Evolutionary conservation across 2,888 invertebrate genomes (phyloP).

Genomic region (Ptychoptera albimana): DNA sequence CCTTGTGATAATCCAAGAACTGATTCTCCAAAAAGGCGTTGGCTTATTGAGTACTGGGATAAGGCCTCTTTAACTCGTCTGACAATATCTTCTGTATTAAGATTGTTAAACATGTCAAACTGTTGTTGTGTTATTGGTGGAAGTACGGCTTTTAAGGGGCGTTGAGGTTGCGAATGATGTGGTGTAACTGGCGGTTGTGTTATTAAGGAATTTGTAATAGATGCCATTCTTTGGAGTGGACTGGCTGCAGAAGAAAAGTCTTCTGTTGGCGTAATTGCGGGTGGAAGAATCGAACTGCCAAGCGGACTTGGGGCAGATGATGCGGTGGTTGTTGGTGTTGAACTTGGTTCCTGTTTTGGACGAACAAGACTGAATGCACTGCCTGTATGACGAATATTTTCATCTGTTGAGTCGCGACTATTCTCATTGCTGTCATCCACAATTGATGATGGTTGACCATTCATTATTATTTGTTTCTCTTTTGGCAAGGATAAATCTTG

Average conservation of each 20-base stretch:
- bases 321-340: slow-evolving; percentile 41
- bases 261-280: slow-evolving; percentile 64
- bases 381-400: slow-evolving; percentile 21
- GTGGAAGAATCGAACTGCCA: slow-evolving; percentile 72
- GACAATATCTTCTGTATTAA: slow-evolving; percentile 97
- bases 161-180: slow-evolving; percentile 66
- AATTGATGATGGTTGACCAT: slow-evolving; percentile 29
- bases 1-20: slow-evolving; percentile 95
- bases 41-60: slow-evolving; percentile 93
- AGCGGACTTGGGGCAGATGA: slow-evolving; percentile 72
- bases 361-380: slow-evolving; percentile 79
- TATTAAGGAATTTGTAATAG: slow-evolving; percentile 91
- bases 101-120: slow-evolving; percentile 92
- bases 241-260: slow-evolving; percentile 80
- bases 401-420: slow-evolving; percentile 48
- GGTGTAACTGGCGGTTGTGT: slow-evolving; percentile 77
- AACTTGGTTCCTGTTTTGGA: slow-evolving; percentile 69
- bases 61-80: slow-evolving; percentile 88
- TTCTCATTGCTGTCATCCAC: slow-evolving; percentile 33
- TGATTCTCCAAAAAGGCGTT: slow-evolving; percentile 93
- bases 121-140: slow-evolving; percentile 98
- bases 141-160: slow-evolving; percentile 88
- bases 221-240: slow-evolving; percentile 93
- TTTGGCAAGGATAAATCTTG: slow-evolving; percentile 80
- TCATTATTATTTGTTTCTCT: slow-evolving; percentile 38